Base-by-base conservation (phyloP, 2,113 vertebrate species). In the Macheiramphus alcinus region DNA sequence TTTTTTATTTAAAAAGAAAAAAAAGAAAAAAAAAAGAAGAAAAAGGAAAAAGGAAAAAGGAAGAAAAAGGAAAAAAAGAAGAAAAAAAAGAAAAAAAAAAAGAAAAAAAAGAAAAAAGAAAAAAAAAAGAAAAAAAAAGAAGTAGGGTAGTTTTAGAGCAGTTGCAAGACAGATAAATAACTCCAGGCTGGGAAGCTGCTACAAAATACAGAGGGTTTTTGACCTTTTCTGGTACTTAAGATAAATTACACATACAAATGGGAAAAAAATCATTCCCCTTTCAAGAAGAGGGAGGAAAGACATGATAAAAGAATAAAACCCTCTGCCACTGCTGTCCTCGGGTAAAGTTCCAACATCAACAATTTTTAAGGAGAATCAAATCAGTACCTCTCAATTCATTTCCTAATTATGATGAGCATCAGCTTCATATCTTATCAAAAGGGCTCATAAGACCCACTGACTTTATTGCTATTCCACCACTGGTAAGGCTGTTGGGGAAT, bases 201-300 rank as follows among this genome's bases (percentile, higher is more conserved):
- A 55, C 10, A 48, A 80, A 67, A 67, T 40, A 40, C 13, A 78
- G 40, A 82, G 16, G 1, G 15, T 18, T 85, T 81, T 91, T 82
- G 45, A 90, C 92, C 31, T 95, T 96, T 93, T 95, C 62, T 65
- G 58, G 59, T 78, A 63, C 70, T 80, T 93, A 42, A 82, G 34
- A 78, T 71, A 52, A 90, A 71, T 93, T 92, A 81, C 12, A 12
- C 11, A 45, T 40, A 68, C 34, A 80, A 85, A 92, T 95, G 38
- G 80, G 62, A 84, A 93, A 73, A 12, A 65, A 70, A 83, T 86
- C 42, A 56, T 81, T 71, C 25, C 36, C 53, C 45, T 88, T 94
- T 93, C 27, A 75, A 75, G 56, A 91, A 38, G 38, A 36, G 27
- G 25, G 34, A 89, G 62, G 18, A 58, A 75, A 92, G 45, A 74